phyloP scores from a whole-genome alignment of 1,140 invertebrate species.

The Vollenhovia emeryi region DNA sequence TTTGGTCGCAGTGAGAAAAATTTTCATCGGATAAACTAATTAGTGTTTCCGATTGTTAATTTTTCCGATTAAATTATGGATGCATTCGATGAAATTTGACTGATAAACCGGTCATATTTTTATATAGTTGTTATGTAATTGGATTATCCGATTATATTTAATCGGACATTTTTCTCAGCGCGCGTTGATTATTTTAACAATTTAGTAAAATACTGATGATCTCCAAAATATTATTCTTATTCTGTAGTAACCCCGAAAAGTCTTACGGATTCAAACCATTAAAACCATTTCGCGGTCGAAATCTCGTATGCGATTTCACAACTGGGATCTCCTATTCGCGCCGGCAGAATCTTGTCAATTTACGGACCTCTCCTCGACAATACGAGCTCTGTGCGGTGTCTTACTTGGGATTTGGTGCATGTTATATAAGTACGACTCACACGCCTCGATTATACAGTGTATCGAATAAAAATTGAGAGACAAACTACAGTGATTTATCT shows the following conservation, averaged over 20 bases:
- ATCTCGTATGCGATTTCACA: slow-evolving; percentile 2
- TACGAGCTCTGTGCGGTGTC: slow-evolving; percentile 27
- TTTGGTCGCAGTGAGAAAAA: no score
- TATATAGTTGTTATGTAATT: no score
- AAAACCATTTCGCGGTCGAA: neutral
- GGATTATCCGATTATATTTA: no score
- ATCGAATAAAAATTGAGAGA: slow-evolving; percentile 68
- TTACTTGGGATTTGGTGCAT: slow-evolving; percentile 67
- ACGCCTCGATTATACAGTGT: slow-evolving; percentile 56
- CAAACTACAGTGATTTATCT: slow-evolving; percentile 62
- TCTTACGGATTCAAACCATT: neutral
- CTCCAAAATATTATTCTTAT: neutral
- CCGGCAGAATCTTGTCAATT: slow-evolving; percentile 9
- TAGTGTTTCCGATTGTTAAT: no score
- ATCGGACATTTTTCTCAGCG: no score
- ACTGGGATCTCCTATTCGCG: neutral
- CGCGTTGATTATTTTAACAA: neutral
- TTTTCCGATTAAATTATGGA: no score
- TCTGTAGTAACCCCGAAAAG: neutral
- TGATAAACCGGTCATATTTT: no score
- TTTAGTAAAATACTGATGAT: neutral
- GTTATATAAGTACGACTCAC: slow-evolving; percentile 51
- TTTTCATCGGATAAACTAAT: no score
- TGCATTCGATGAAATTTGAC: no score
- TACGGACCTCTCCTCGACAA: slow-evolving; percentile 15